A percentile compares a stretch with the other conserved stretches of the same genome.
These are phyloP conservation scores for Myrmophylax atrothorax DNA, from an alignment of 2,113 vertebrate species.

Conservation along the genomic window DNA sequence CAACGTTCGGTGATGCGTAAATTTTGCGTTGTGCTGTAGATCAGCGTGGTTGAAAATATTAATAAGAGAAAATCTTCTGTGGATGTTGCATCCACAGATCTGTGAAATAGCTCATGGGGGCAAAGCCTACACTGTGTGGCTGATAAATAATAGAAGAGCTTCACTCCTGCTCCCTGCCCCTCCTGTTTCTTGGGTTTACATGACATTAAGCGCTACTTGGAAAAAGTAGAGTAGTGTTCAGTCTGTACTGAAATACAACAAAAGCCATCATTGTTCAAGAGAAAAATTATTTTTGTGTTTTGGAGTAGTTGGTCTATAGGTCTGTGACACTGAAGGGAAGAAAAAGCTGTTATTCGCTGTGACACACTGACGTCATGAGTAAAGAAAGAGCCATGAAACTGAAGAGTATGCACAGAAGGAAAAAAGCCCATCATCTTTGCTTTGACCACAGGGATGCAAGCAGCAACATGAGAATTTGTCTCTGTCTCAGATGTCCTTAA, in stretches of 20 bases:
- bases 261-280: background rate
- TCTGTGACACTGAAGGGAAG: background rate
- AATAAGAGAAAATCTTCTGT: slow-evolving; percentile 6
- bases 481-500: background rate
- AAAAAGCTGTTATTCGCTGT: background rate
- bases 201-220: background rate
- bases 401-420: fast-evolving
- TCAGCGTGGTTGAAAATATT: slow-evolving; percentile 11
- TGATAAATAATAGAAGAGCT: slow-evolving; percentile 51
- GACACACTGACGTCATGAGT: background rate
- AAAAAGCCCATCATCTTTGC: background rate
- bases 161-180: background rate
- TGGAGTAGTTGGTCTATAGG: background rate
- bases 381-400: background rate
- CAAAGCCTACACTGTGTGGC: background rate
- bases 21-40: background rate
- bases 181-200: slow-evolving; percentile 10
- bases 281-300: background rate
- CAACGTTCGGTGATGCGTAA: background rate
- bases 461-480: background rate
- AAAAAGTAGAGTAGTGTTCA: background rate
- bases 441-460: background rate
- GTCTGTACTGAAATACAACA: background rate
- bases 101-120: background rate
- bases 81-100: background rate